phyloP scores from a whole-genome alignment of 2,888 invertebrate genomes.

The Chromoteleia sp. region DNA sequence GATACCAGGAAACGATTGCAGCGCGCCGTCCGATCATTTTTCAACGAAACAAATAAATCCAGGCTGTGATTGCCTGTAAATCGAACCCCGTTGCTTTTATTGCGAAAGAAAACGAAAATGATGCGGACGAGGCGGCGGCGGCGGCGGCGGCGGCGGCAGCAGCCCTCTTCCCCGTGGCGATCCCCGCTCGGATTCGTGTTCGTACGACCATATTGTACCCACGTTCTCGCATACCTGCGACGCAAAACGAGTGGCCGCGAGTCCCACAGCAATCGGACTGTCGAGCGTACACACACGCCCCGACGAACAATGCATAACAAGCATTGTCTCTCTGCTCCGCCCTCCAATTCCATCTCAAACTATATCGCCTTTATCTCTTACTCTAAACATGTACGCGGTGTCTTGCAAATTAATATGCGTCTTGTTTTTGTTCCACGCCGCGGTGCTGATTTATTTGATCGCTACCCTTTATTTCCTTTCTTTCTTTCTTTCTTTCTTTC shows the following conservation, averaged over 20 bases:
- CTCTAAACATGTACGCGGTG: constrained; percentile 67
- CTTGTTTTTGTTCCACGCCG: constrained; percentile 45
- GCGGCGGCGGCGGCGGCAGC: too few species aligned
- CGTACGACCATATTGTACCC: constrained; percentile 61
- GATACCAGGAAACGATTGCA: constrained; percentile 19
- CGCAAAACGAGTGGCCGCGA: constrained; percentile 46
- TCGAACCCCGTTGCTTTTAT: constrained; percentile 59
- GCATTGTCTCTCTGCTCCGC: constrained; percentile 81
- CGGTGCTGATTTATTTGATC: constrained; percentile 54
- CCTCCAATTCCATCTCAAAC: constrained; percentile 77
- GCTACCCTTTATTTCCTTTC: constrained; percentile 34
- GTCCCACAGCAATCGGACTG: constrained; percentile 61
- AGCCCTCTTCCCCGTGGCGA: constrained; percentile 26
- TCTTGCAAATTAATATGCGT: constrained; percentile 62
- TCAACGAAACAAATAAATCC: constrained; percentile 42
- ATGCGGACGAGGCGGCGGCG: constrained; percentile 24
- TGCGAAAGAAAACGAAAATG: constrained; percentile 53
- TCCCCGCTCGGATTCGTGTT: constrained; percentile 21
- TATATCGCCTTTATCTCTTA: constrained; percentile 79
- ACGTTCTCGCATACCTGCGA: constrained; percentile 54
- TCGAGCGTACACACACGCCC: constrained; percentile 63
- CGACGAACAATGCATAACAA: constrained; percentile 81
- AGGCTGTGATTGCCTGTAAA: constrained; percentile 47
- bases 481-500: background rate
- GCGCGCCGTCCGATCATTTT: constrained; percentile 3